Evolutionary conservation across 2,888 invertebrate species (phyloP).

Genomic region (Synergus umbraculus): DNA sequence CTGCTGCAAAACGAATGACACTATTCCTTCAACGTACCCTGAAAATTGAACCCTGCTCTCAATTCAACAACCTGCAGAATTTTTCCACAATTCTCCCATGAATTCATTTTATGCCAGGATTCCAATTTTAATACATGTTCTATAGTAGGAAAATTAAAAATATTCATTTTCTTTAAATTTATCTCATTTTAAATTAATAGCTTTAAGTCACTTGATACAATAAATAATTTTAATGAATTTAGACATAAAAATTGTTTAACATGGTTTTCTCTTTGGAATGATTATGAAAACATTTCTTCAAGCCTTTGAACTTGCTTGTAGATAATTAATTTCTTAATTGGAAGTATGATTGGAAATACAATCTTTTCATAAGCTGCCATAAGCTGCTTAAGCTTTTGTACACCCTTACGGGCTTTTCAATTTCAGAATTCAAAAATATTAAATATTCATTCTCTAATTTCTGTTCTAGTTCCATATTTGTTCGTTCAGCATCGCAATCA

Average conservation of each 20-base stretch:
- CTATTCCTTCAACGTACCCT: constrained; percentile 11
- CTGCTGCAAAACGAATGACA: constrained; percentile 10
- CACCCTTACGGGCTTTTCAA: neutral
- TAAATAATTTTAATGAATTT: too few species aligned
- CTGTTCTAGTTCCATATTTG: too few species aligned
- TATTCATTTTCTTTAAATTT: too few species aligned
- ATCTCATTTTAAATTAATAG: too few species aligned
- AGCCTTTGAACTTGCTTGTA: neutral
- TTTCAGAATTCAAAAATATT: neutral
- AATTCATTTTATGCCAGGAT: neutral
- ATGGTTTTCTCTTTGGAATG: neutral
- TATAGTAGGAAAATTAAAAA: too few species aligned
- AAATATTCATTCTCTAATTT: too few species aligned
- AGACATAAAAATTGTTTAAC: neutral
- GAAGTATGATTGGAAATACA: neutral
- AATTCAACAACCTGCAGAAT: neutral
- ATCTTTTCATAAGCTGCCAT: neutral
- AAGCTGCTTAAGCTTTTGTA: neutral
- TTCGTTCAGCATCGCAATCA: too few species aligned
- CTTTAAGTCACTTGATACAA: too few species aligned
- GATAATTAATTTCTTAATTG: constrained; percentile 17
- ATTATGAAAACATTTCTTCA: neutral
- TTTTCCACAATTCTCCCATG: too few species aligned
- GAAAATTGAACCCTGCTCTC: neutral
- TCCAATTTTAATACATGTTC: too few species aligned